Percentiles rank a stretch among this genome's conserved stretches.
Conservation (phyloP, 2,888 invertebrate species). For the Octodonta nipae region DNA sequence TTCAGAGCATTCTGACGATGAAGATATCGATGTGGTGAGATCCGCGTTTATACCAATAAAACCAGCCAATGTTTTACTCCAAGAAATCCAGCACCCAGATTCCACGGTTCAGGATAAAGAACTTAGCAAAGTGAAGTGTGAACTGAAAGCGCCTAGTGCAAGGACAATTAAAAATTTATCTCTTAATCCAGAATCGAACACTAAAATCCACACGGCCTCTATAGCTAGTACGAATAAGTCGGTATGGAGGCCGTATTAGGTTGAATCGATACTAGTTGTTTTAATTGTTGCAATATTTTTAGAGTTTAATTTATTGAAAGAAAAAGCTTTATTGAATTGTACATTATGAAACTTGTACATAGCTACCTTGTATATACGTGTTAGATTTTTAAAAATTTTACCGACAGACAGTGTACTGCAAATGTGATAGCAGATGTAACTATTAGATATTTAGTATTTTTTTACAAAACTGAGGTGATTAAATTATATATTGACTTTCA, state of each 20-base stretch:
- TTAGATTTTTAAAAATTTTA: constrained; percentile 23
- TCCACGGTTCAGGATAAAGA: constrained; percentile 43
- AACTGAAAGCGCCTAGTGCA: constrained; percentile 49
- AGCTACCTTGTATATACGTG: constrained; percentile 19
- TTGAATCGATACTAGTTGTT: constrained; percentile 3
- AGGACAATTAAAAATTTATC: constrained; percentile 39
- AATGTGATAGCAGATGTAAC: constrained; percentile 33
- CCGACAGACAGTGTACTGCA: constrained; percentile 29
- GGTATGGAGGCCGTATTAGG: constrained; percentile 63
- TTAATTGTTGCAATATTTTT: constrained; percentile 15
- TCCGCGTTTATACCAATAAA: constrained; percentile 60
- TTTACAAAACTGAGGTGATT: constrained; percentile 23
- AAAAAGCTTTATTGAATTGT: constrained; percentile 18
- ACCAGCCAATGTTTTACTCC: constrained; percentile 44
- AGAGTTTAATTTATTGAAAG: constrained; percentile 4
- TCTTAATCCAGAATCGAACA: constrained; percentile 31
- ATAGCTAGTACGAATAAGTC: constrained; percentile 47
- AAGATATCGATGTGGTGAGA: constrained; percentile 61
- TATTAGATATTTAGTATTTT: constrained; percentile 32
- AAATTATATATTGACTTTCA: too few species aligned
- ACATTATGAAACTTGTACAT: constrained; percentile 12
- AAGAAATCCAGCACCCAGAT: constrained; percentile 43
- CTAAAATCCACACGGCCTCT: constrained; percentile 38
- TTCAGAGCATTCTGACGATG: constrained; percentile 48
- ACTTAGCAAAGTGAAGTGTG: constrained; percentile 32